phyloP scores from a whole-genome alignment of 2,113 vertebrate species.

The Fulmarus glacialis region DNA sequence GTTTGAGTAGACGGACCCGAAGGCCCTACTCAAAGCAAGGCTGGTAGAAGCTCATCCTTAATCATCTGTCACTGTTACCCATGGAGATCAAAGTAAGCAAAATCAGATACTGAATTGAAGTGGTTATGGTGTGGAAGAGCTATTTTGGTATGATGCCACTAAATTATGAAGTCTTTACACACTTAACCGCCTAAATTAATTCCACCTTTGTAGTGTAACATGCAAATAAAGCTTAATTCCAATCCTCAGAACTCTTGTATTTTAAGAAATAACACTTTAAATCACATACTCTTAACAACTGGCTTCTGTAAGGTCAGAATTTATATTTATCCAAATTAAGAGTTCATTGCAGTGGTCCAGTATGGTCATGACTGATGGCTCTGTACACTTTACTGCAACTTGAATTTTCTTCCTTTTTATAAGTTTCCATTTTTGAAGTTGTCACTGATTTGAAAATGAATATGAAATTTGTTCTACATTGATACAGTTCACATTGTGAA shows the following conservation, averaged over 20 bases:
- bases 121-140: neutral
- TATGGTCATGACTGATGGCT: neutral
- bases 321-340: neutral
- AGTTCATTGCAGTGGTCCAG: neutral
- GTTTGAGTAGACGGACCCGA: accelerated
- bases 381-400: neutral
- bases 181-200: neutral
- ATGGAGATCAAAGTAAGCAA: neutral
- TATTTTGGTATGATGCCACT: neutral
- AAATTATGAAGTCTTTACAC: neutral
- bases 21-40: neutral
- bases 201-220: neutral
- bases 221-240: neutral
- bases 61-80: neutral
- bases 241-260: neutral
- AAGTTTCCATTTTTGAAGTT: neutral
- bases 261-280: neutral
- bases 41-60: neutral
- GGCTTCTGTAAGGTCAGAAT: neutral
- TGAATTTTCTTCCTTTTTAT: neutral
- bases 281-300: neutral
- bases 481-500: neutral
- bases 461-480: neutral
- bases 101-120: neutral
- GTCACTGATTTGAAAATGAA: neutral